Base-by-base conservation (phyloP, 1,140 invertebrate genomes). In the Achroia grisella region DNA sequence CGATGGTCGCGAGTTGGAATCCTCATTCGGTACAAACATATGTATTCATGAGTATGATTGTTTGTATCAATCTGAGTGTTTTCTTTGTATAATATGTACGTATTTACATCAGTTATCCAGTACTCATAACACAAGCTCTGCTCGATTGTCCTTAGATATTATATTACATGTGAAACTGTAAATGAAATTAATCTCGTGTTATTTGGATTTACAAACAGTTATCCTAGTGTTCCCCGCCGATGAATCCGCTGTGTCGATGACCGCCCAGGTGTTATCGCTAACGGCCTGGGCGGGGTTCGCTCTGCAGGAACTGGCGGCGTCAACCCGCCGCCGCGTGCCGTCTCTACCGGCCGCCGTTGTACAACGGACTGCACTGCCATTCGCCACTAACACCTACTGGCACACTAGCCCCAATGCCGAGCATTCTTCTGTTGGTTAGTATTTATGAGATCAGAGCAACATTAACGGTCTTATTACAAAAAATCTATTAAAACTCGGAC, bases 131-230 rank as follows among this genome's bases (percentile, higher is more conserved):
- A n/a, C n/a, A n/a, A n/a, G n/a, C n/a, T n/a, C n/a, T n/a, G n/a
- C n/a, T n/a, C n/a, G n/a, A n/a, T n/a, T n/a, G n/a, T n/a, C n/a
- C n/a, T n/a, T n/a, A n/a, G n/a, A n/a, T n/a, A n/a, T n/a, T n/a
- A n/a, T n/a, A n/a, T n/a, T n/a, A n/a, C n/a, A n/a, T n/a, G n/a
- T n/a, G n/a, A n/a, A n/a, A n/a, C n/a, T n/a, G n/a, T n/a, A n/a
- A n/a, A n/a, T n/a, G 90, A 86, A 89, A 90, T 91, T 79, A 53
- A 30, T 57, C 10, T 9, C 4, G 17, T 9, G 15, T 10, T 37
- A 3, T 23, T 3, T 23, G 2, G 17, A 23, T 23, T 23, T 23
- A 2, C 17, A 2, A 23, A 13, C 62, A 84, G 79, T 70, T 1
- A 81, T 84, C 28, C 51, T 84, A 28, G 66, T 81, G 15, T 84